A percentile compares a stretch with the other conserved stretches of the same genome.
Evolutionary conservation across 2,113 vertebrate species (phyloP).

Genomic region (Naja naja): DNA sequence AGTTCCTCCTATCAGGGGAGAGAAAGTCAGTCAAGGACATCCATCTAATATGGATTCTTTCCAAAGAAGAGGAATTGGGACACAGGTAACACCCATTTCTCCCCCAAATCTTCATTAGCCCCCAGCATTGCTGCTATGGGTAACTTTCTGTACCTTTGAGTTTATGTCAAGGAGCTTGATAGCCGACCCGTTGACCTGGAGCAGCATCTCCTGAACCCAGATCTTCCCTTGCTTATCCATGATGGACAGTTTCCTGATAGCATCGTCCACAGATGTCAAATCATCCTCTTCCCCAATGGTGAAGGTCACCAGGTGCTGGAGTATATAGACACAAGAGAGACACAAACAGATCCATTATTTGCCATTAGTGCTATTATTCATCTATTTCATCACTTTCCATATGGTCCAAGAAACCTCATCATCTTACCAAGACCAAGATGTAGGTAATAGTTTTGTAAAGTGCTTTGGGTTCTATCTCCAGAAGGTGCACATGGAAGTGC

Average conservation of each 20-base stretch:
- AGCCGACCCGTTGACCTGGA: constrained; percentile 57
- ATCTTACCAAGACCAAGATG: not conserved
- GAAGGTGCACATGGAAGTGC: not conserved
- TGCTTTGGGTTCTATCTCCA: too few relatives aligned
- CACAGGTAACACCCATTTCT: not conserved
- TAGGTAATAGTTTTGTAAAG: not conserved
- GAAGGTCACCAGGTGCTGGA: constrained; percentile 70
- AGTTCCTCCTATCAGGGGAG: constrained; percentile 73
- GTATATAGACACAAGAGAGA: not conserved
- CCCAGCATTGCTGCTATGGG: too few relatives aligned
- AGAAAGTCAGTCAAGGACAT: not conserved
- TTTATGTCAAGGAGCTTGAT: constrained; percentile 61
- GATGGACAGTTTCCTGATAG: constrained; percentile 55
- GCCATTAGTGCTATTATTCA: too few relatives aligned
- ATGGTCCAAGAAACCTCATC: not conserved
- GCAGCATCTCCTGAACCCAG: constrained; percentile 73
- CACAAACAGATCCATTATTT: not conserved
- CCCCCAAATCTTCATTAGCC: not conserved
- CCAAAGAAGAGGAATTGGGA: not conserved
- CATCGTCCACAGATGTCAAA: constrained; percentile 66
- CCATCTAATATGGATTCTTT: not conserved
- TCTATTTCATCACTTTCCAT: not conserved
- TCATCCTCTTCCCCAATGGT: constrained; percentile 64
- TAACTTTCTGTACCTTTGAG: constrained; percentile 55
- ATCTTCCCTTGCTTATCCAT: constrained; percentile 69